phyloP scores from a whole-genome alignment of 2,113 vertebrate species.

The Excalfactoria chinensis region DNA sequence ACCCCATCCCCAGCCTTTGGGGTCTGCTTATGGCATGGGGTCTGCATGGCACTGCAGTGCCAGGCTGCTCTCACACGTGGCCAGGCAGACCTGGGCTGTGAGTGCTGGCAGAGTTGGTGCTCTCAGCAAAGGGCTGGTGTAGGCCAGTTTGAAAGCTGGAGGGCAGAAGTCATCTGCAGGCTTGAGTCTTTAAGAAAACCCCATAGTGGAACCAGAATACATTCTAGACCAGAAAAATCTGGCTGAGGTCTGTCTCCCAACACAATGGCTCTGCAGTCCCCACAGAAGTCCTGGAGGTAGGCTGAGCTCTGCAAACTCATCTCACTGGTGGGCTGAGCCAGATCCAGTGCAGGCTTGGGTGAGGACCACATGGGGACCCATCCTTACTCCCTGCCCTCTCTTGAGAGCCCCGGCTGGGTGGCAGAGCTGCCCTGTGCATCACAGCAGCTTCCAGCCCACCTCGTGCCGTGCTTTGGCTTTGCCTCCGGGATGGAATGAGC shows the following conservation, averaged over 20 bases:
- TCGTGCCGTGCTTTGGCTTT: neutral
- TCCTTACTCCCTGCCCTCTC: neutral
- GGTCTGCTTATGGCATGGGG: accelerated
- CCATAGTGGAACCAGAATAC: neutral
- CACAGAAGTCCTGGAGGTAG: neutral
- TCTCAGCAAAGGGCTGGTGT: accelerated
- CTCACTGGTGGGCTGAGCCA: neutral
- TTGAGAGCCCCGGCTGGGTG: accelerated
- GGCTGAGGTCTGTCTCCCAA: neutral
- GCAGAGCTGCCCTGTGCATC: neutral
- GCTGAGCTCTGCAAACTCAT: neutral
- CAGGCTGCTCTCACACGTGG: neutral
- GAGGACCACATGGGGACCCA: neutral
- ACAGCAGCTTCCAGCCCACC: neutral
- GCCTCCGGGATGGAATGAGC: neutral
- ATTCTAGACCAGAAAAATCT: constrained; percentile 11
- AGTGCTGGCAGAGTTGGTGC: neutral
- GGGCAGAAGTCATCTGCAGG: neutral
- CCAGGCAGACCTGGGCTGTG: neutral
- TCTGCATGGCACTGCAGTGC: neutral
- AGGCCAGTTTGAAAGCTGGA: neutral
- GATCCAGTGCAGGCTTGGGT: neutral
- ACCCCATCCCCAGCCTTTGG: neutral
- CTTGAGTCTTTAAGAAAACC: neutral
- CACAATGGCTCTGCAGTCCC: neutral